Conservation (phyloP, 2,797 vertebrate species). For the Enteromius argenteus region DNA sequence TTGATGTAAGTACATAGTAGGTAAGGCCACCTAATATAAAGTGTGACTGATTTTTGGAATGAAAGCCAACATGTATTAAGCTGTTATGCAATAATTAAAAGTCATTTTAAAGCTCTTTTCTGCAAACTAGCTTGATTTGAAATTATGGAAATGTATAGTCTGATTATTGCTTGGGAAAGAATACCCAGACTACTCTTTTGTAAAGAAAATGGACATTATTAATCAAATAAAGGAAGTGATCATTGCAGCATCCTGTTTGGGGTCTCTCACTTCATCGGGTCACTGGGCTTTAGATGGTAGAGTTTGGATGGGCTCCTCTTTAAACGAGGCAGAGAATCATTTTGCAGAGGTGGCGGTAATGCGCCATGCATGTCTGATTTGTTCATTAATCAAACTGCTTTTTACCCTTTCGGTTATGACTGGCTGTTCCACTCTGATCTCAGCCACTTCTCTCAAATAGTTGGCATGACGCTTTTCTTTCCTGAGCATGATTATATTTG, state of each 20-base stretch:
- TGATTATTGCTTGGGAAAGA: conserved; percentile 27
- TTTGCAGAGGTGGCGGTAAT: conserved; percentile 33
- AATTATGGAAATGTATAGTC: conserved; percentile 29
- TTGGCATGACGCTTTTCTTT: conserved; percentile 44
- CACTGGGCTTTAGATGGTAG: conserved; percentile 2
- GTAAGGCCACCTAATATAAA: no score
- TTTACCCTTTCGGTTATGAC: conserved; percentile 29
- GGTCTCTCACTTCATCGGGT: neutral
- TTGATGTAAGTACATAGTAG: no score
- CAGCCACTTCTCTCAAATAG: conserved; percentile 44
- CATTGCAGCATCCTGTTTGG: neutral
- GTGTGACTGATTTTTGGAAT: neutral
- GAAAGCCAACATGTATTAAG: neutral
- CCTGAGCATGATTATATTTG: conserved; percentile 44
- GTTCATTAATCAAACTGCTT: conserved; percentile 47
- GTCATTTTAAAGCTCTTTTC: neutral
- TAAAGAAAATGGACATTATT: neutral
- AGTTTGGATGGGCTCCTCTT: conserved; percentile 8
- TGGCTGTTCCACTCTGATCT: conserved; percentile 43
- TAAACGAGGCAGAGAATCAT: conserved; percentile 38
- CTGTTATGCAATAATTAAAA: neutral
- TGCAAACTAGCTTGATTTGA: neutral
- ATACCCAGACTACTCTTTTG: neutral
- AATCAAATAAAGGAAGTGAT: conserved; percentile 9
- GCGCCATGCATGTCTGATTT: conserved; percentile 28